Percentiles rank a stretch among this genome's conserved stretches.
Evolutionary conservation across 2,888 invertebrate species (phyloP).

Genomic region (Harpalus rubripes): DNA sequence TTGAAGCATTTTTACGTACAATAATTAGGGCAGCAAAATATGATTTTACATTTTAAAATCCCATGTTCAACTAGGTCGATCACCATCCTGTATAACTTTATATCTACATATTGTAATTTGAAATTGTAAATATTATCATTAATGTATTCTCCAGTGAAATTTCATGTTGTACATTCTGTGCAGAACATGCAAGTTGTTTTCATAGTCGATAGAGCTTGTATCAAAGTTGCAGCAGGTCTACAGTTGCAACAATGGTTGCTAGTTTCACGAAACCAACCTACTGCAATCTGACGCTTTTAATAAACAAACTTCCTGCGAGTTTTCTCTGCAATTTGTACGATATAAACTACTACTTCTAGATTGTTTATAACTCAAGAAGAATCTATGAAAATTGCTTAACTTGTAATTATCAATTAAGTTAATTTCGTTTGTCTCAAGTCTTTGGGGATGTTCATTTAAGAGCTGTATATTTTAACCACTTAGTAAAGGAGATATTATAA

Average conservation of each 20-base stretch:
- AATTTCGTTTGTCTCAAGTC: not conserved
- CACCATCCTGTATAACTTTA: too few relatives aligned
- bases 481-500: too few relatives aligned
- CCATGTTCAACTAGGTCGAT: too few relatives aligned
- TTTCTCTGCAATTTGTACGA: slow-evolving; percentile 11
- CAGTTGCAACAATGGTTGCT: slow-evolving; percentile 11
- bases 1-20: too few relatives aligned
- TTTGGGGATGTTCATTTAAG: not conserved
- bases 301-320: slow-evolving; percentile 10
- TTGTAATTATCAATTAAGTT: not conserved
- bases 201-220: not conserved
- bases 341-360: not conserved
- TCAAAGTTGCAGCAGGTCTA: not conserved
- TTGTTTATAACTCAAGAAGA: not conserved
- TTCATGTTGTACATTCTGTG: not conserved
- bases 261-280: not conserved
- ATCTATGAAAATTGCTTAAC: not conserved
- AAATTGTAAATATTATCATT: too few relatives aligned
- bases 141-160: not conserved
- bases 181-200: slow-evolving; percentile 3
- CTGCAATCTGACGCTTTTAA: slow-evolving; percentile 6
- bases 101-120: too few relatives aligned
- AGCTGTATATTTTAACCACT: too few relatives aligned
- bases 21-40: too few relatives aligned
- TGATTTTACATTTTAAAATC: too few relatives aligned